Base-by-base conservation (phyloP, 2,113 vertebrate species). In the Poecile atricapillus region DNA sequence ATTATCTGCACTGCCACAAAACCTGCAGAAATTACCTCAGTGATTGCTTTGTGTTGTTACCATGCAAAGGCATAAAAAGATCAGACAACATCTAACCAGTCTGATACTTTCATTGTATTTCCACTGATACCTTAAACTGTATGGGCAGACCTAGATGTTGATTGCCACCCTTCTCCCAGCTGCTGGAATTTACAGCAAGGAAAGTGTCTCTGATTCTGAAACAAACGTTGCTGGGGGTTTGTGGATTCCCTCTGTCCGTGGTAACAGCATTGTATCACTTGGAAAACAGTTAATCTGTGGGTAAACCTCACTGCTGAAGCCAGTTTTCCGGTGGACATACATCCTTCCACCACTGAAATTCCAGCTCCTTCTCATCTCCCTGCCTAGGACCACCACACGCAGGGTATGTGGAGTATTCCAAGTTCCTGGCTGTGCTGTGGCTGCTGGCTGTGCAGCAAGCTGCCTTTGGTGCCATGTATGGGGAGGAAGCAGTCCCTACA, bases 81-180 rank as follows among this genome's bases (percentile, higher is more conserved):
- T 93, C 83, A 79, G 77, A 82, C 41, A 89, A 20, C 41, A 67
- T 44, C 77, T 87, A 82, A 60, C n/a, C 25, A 5, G 22, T 31
- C 56, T 87, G 89, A 71, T 90, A 50, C n/a, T 86, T 90, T 28
- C 10, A 25, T 50, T 69, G 31, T 69, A 64, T 89, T 94, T 67
- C 50, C 76, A 59, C 39, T 28, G 33, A 18, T 43, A 17, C 23
- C 62, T 76, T 39, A 60, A 90, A n/a, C 6, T 46, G 0, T 47
- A 13, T 16, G 37, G 41, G 33, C 44, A 68, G 63, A 53, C 27
- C 27, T 85, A 10, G 52, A 24, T 39, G 31, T 60, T 64, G 62
- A 15, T 71, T 33, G 18, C 12, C 47, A 56, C 24, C 52, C 18
- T 39, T 90, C 28, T 33, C 56, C 64, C 46, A 65, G 28, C 43